Evolutionary conservation across 2,888 invertebrate species (phyloP).

Genomic region (Acanthoscelides obtectus): DNA sequence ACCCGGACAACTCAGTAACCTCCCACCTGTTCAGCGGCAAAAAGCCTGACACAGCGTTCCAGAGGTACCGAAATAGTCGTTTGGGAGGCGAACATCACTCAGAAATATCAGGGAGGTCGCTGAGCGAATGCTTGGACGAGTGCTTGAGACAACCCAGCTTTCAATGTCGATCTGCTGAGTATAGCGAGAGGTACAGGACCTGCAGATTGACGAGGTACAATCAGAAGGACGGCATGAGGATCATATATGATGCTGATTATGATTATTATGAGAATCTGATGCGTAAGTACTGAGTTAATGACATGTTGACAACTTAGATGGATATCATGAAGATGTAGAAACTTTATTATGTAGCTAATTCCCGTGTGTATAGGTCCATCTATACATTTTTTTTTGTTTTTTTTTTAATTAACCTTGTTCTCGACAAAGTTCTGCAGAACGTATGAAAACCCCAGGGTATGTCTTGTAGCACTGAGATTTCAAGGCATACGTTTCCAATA

Average conservation of each 20-base stretch:
- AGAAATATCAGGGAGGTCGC: conserved; percentile 80
- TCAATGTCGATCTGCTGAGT: conserved; percentile 84
- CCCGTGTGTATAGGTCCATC: no score
- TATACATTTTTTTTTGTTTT: no score
- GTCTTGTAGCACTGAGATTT: no score
- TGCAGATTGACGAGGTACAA: conserved; percentile 82
- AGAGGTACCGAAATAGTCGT: conserved; percentile 79
- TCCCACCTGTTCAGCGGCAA: conserved; percentile 77
- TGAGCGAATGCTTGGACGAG: conserved; percentile 87
- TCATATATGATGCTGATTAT: conserved; percentile 86
- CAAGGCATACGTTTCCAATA: no score
- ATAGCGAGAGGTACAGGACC: conserved; percentile 79
- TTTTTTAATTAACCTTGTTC: no score
- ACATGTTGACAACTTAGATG: no score
- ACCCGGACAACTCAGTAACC: conserved; percentile 81
- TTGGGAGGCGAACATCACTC: conserved; percentile 86
- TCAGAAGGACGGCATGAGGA: conserved; percentile 81
- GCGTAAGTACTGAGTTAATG: conserved; percentile 66
- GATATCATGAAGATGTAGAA: no score
- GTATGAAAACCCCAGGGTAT: no score
- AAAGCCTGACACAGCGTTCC: conserved; percentile 84
- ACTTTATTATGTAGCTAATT: no score
- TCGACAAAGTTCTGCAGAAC: no score
- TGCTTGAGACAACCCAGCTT: conserved; percentile 85
- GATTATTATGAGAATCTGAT: conserved; percentile 91